These are phyloP conservation scores for Brenthis ino DNA, from an alignment of 2,888 invertebrate species.

Conservation along the genomic window DNA sequence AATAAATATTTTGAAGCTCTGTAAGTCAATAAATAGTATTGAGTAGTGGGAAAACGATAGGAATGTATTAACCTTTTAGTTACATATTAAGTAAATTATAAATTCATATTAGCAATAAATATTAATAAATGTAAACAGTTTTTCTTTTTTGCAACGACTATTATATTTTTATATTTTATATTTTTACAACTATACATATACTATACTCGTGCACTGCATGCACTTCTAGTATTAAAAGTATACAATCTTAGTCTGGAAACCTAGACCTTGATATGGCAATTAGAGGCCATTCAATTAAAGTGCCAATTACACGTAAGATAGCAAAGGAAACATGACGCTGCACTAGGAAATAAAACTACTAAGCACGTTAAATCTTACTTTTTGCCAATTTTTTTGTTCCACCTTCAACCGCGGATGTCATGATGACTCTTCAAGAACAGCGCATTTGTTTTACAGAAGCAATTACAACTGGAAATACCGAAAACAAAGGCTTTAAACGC, in stretches of 20 bases:
- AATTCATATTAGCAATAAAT: too few species aligned
- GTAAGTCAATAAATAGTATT: too few species aligned
- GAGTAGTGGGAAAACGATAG: too few species aligned
- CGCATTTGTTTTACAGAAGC: constrained; percentile 9
- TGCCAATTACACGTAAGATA: constrained; percentile 37
- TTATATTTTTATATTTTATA: too few species aligned
- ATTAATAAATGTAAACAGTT: too few species aligned
- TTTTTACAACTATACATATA: too few species aligned
- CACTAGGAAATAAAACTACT: constrained; percentile 17
- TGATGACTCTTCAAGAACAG: constrained; percentile 5
- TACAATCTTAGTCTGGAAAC: neutral
- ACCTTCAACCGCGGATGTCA: constrained; percentile 21
- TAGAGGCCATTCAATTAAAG: constrained; percentile 30
- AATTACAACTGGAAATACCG: neutral
- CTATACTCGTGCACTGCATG: too few species aligned
- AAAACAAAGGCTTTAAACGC: neutral
- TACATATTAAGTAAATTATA: too few species aligned
- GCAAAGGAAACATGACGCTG: constrained; percentile 41
- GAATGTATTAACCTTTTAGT: too few species aligned
- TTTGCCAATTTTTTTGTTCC: constrained; percentile 16
- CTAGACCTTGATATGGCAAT: constrained; percentile 40
- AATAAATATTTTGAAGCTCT: too few species aligned
- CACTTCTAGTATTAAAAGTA: too few species aligned
- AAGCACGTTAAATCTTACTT: constrained; percentile 16
- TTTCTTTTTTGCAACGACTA: too few species aligned